Base-by-base conservation (phyloP, 2,797 vertebrate species). In the Takifugu rubripes region DNA sequence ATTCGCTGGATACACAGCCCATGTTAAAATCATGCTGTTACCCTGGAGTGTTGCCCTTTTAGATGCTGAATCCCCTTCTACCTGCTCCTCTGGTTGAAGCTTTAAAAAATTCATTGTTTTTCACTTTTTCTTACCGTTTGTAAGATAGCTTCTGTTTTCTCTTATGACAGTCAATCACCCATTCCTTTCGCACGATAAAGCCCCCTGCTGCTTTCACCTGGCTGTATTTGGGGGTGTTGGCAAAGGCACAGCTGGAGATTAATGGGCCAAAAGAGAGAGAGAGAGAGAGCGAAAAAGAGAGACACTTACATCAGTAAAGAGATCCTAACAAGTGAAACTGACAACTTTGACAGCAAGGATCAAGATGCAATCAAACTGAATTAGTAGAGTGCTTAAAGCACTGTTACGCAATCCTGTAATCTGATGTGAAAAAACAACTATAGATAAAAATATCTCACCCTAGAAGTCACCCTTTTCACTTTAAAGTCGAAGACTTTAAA, bases 211-310 rank as follows among this genome's bases (percentile, higher is more conserved):
- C 81, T 49, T 94, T 93, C 70, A 96, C 95, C 72, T 95, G 94
- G 84, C 92, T 92, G 88, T 94, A 96, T 86, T 97, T 96, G 49
- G 94, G 95, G 0, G 94, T 97, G 87, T 95, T 96, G 12, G 94
- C 90, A 65, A 97, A 97, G 68, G 95, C 95, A 79, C 95, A 96
- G 83, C 95, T 97, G 74, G 48, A 74, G 63, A 74, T 74, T 46
- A 63, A 68, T 26, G 24, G 53, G 5, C 0, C 11, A 0, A 68
- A 4, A 75, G 4, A 73, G 49, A 36, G 31, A 21, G 4, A 47
- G 44, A 46, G 44, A n/a, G 44, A 46, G n/a, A 46, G 6, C 17
- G 44, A 46, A 1, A 46, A 8, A 46, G 44, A 31, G 31, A 10
- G 7, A 48, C 16, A 47, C 47, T 36, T 25, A 52, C 16, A 48